Evolutionary conservation across 2,888 invertebrate genomes (phyloP).

Genomic region (Epinotia brunnichana): DNA sequence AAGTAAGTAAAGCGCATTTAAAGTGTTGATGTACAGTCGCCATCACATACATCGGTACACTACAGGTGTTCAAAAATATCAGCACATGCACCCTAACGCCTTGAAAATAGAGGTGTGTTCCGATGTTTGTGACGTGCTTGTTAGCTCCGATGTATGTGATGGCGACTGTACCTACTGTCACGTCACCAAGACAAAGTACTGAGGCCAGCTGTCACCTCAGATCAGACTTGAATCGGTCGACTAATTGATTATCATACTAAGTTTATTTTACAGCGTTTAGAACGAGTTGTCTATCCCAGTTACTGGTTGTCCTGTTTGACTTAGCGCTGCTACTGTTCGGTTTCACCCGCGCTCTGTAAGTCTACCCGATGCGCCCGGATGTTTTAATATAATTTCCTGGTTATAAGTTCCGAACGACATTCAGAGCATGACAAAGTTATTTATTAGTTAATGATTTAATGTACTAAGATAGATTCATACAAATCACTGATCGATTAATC

Average conservation of each 20-base stretch:
- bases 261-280: background rate
- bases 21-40: no score
- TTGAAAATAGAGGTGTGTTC: no score
- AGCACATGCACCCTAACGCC: no score
- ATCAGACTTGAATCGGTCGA: background rate
- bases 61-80: no score
- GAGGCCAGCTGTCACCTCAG: background rate
- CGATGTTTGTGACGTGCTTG: no score
- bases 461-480: background rate
- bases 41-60: no score
- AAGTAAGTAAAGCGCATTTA: no score
- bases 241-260: background rate
- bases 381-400: constrained; percentile 10
- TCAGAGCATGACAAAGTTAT: background rate
- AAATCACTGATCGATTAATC: background rate
- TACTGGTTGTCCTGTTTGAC: background rate
- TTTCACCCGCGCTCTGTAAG: background rate
- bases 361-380: background rate
- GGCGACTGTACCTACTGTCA: no score
- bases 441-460: background rate
- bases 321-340: background rate
- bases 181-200: background rate
- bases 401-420: background rate
- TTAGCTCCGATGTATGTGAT: no score
- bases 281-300: background rate